Evolutionary conservation across 2,888 invertebrate genomes (phyloP), one percentile per base, ranked within the genome.

Genomic region (Asteroscopus sphinx): DNA sequence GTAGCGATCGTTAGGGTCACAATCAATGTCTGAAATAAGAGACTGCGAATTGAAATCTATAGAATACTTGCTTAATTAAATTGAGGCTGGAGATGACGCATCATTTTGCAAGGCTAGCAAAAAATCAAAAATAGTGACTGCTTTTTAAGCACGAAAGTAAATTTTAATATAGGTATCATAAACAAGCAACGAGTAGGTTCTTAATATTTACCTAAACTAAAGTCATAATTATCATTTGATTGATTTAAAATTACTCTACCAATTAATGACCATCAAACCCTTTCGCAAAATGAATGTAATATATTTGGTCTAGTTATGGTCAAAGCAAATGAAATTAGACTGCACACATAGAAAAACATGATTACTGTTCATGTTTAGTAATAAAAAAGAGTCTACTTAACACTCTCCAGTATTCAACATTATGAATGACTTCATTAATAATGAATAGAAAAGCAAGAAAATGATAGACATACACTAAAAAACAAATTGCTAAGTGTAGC

Each of bases 1-100:
- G 87, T 78, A 85, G 76, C 65, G 59, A 68, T 81, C 81, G 81
- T 85, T 87, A 15, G 76, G 69, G 41, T 42, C 53, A 74, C 71
- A 62, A 84, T 17, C 36, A 9, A 28, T 13, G 30, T 32, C 9
- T 12, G 4, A 25, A 28, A 28, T 32, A n/a, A 32, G 1, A 47
- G 15, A 48, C 25, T 37, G 35, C 26, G 16, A 45, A 28, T 2
- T 5, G 8, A 28, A 28, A 28, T 28, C 28, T 7, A 28, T 28
- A 2, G 11, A 28, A 4, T 25, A 25, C n/a, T 25, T 9, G 11
- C 28, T 9, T 11, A 7, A 3, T 9, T 6, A 1, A 28, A 8
- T 8, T 28, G 9, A 28, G 9, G 9, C 28, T 9, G 11, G 9
- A 28, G 28, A 11, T 28, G 11, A 28, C 9, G 8, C 9, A 9